Evolutionary conservation across 1,140 invertebrate species (phyloP).

Genomic region (Dryas iulia): DNA sequence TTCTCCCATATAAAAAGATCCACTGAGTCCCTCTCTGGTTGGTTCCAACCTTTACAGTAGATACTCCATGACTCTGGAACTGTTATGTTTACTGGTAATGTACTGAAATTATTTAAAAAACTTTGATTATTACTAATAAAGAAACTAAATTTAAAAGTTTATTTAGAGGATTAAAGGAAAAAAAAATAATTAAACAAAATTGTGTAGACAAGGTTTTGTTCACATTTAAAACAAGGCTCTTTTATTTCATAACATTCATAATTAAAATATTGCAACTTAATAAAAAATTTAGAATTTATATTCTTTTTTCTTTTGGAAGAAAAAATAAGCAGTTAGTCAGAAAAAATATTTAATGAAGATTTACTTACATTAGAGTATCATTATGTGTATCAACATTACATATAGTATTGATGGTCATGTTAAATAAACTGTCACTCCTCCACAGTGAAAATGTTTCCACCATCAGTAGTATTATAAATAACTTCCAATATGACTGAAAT

Average conservation of each 20-base stretch:
- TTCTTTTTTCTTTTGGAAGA: too few relatives aligned
- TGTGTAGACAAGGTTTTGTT: too few relatives aligned
- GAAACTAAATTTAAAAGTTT: too few relatives aligned
- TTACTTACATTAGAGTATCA: slow-evolving; percentile 57
- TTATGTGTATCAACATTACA: slow-evolving; percentile 55
- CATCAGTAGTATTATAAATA: slow-evolving; percentile 81
- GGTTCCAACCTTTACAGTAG: slow-evolving; percentile 46
- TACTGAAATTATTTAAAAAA: slow-evolving; percentile 40
- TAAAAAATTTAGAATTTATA: too few relatives aligned
- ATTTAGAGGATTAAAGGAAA: too few relatives aligned
- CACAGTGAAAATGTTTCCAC: slow-evolving; percentile 83
- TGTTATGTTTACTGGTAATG: slow-evolving; percentile 36
- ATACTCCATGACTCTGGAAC: slow-evolving; percentile 41
- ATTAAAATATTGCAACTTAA: too few relatives aligned
- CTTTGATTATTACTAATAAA: too few relatives aligned
- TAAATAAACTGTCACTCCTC: slow-evolving; percentile 67
- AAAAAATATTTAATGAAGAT: slow-evolving; percentile 1
- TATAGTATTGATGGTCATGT: slow-evolving; percentile 52
- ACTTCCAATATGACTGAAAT: slow-evolving; percentile 83
- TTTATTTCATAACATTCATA: too few relatives aligned
- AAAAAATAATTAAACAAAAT: too few relatives aligned
- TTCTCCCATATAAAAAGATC: slow-evolving; percentile 78
- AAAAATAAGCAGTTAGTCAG: too few relatives aligned
- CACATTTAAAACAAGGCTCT: too few relatives aligned
- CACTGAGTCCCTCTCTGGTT: slow-evolving; percentile 42